phyloP scores from a whole-genome alignment of 2,797 vertebrate species.

The Caiman crocodilus region DNA sequence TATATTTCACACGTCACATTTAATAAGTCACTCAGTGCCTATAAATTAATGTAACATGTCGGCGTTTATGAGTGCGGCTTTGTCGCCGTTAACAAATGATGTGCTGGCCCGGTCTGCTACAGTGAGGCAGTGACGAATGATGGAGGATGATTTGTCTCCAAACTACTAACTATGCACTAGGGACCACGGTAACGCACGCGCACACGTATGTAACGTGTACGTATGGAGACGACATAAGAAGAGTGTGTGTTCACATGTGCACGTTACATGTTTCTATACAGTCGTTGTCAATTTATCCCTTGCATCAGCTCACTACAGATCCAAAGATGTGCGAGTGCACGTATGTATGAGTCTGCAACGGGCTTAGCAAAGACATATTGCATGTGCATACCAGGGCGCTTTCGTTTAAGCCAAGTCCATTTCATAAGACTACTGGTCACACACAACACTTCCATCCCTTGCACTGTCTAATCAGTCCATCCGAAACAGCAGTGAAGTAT shows the following conservation, averaged over 20 bases:
- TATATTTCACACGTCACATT: constrained; percentile 90
- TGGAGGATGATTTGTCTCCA: constrained; percentile 82
- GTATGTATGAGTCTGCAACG: not conserved
- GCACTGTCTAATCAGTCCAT: constrained; percentile 21
- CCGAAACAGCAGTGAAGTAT: constrained; percentile 56
- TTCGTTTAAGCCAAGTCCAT: constrained; percentile 10
- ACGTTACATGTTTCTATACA: not conserved
- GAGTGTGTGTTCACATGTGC: not conserved
- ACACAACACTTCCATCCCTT: constrained; percentile 12
- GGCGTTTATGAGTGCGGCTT: constrained; percentile 85
- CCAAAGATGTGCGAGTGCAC: not conserved
- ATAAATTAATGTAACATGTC: constrained; percentile 91
- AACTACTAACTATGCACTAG: constrained; percentile 76
- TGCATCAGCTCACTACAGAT: not conserved
- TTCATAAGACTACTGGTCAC: constrained; percentile 28
- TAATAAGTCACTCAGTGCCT: constrained; percentile 90
- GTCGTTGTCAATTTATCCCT: not conserved
- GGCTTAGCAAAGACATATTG: not conserved
- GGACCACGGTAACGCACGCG: constrained; percentile 19
- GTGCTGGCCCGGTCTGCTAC: constrained; percentile 82
- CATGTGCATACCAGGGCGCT: not conserved
- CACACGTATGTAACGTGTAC: rapidly evolving
- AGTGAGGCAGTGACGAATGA: constrained; percentile 83
- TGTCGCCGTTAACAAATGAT: constrained; percentile 87
- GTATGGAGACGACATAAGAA: rapidly evolving